Evolutionary conservation across 2,797 vertebrate genomes (phyloP).

Genomic region (Rhinatrema bivittatum): DNA sequence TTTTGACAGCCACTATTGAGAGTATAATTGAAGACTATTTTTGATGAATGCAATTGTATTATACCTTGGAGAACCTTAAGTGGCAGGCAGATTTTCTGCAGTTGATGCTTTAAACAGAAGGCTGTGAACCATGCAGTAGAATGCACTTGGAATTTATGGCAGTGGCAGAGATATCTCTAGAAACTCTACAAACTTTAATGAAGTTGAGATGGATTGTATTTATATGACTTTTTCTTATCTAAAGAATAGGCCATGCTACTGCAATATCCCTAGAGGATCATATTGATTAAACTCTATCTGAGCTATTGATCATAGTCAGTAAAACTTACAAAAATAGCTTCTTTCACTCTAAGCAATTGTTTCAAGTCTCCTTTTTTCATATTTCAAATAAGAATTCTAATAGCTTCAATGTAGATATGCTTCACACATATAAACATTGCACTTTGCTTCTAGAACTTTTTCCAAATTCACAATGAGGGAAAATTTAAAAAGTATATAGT

Average conservation of each 20-base stretch:
- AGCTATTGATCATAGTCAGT: neutral
- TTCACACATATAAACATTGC: too few relatives aligned
- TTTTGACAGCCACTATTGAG: neutral
- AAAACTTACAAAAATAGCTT: constrained; percentile 6
- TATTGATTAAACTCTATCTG: constrained; percentile 1
- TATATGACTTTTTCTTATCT: constrained; percentile 1
- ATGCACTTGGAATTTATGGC: neutral
- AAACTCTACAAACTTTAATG: neutral
- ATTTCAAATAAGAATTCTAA: neutral
- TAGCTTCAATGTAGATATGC: neutral
- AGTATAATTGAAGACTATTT: neutral
- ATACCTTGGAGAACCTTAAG: neutral
- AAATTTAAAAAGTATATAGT: too few relatives aligned
- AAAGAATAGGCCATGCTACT: neutral
- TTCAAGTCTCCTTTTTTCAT: neutral
- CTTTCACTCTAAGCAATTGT: neutral
- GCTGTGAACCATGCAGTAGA: neutral
- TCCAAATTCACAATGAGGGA: too few relatives aligned
- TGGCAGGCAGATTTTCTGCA: neutral
- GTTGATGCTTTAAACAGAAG: neutral
- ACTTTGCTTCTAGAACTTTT: too few relatives aligned
- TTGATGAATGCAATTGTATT: neutral
- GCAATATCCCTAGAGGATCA: neutral
- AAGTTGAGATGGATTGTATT: neutral
- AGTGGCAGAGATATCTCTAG: neutral